Conservation (phyloP, 1,140 invertebrate species). For the Pteromalus puparum region DNA sequence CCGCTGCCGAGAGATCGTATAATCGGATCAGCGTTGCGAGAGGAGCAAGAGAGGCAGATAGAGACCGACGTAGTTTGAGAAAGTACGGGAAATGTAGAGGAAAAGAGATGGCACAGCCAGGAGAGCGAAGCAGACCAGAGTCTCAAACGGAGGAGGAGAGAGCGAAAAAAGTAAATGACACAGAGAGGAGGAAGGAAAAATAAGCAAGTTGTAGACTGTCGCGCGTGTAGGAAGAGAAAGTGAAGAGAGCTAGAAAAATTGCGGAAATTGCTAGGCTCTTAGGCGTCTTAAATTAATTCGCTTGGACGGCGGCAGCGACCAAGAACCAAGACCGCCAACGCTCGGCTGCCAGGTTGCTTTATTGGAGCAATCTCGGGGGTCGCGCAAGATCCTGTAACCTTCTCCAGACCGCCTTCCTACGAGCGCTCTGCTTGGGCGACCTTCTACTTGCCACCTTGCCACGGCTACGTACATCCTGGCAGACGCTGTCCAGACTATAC, state of each 20-base stretch:
- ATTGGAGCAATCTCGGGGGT: constrained; percentile 54
- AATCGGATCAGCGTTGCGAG: constrained; percentile 47
- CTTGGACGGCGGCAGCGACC: constrained; percentile 56
- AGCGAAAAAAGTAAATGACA: constrained; percentile 25
- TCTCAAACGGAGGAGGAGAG: neutral
- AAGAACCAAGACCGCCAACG: constrained; percentile 23
- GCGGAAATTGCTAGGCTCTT: constrained; percentile 65
- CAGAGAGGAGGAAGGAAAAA: constrained; percentile 47
- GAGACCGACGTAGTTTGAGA: constrained; percentile 11
- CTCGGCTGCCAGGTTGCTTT: constrained; percentile 58
- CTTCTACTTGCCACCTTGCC: neutral
- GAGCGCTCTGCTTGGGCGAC: neutral
- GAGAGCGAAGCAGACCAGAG: constrained; percentile 32
- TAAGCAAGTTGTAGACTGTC: constrained; percentile 46
- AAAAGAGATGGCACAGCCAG: constrained; percentile 55
- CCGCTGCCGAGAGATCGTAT: constrained; percentile 32
- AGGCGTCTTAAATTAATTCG: constrained; percentile 69
- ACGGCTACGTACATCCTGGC: neutral
- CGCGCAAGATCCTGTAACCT: constrained; percentile 11
- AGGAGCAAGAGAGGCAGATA: constrained; percentile 22
- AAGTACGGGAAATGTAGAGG: constrained; percentile 49
- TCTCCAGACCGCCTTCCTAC: constrained; percentile 28
- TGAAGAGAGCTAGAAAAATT: constrained; percentile 64
- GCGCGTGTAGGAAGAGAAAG: constrained; percentile 22
- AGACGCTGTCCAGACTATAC: neutral